phyloP scores from a whole-genome alignment of 1,140 invertebrate genomes.

The Anoplophora glabripennis region DNA sequence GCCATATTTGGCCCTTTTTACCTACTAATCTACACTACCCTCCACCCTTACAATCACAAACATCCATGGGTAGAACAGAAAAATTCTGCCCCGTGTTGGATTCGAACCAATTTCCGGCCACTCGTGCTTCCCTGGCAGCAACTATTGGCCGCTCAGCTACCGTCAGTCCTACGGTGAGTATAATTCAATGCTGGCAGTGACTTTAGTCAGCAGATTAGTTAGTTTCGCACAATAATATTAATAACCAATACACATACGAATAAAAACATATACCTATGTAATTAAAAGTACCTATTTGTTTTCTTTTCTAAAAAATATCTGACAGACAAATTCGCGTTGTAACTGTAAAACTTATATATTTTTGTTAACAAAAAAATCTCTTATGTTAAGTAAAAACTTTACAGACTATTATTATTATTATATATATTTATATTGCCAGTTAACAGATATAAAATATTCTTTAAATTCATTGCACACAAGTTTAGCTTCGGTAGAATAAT shows the following conservation, averaged over 20 bases:
- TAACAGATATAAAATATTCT: slow-evolving; percentile 18
- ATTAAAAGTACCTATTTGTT: background rate
- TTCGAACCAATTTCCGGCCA: too few relatives aligned
- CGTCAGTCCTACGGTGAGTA: background rate
- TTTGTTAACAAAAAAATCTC: background rate
- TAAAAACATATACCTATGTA: background rate
- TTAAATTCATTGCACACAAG: slow-evolving; percentile 12
- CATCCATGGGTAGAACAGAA: too few relatives aligned
- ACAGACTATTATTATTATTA: slow-evolving; percentile 6
- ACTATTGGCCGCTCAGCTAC: too few relatives aligned
- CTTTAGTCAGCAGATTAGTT: too few relatives aligned
- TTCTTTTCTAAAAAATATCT: background rate
- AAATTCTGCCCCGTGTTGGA: too few relatives aligned
- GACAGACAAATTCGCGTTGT: background rate
- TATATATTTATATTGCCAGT: slow-evolving; percentile 21
- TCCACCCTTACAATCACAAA: too few relatives aligned
- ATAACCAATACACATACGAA: background rate
- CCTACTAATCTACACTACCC: too few relatives aligned
- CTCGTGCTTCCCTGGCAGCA: too few relatives aligned
- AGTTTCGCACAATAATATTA: too few relatives aligned
- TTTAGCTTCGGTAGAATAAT: slow-evolving; percentile 14
- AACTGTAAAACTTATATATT: background rate
- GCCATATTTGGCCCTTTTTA: background rate
- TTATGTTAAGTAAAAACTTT: background rate
- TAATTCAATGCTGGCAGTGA: too few relatives aligned